Base-by-base conservation (phyloP, 2,113 vertebrate species). In the Tachuris rubrigastra region DNA sequence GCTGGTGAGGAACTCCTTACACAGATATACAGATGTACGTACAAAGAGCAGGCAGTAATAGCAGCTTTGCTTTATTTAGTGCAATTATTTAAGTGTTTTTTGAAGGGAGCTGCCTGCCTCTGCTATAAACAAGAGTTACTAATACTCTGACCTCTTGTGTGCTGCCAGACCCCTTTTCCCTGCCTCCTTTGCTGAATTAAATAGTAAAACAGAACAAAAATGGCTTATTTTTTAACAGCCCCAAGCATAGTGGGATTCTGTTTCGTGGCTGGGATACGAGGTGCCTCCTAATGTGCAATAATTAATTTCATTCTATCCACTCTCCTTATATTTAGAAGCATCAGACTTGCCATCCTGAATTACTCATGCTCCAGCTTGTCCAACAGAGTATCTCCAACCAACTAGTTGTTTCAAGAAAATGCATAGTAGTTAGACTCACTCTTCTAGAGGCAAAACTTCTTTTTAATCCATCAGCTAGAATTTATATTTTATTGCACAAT, bases 341-440 rank as follows among this genome's bases (percentile, higher is more conserved):
- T 74, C 67, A 75, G 85, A 77, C 23, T 71, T 96, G 80, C 92
- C 75, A 94, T 92, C 65, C 83, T 67, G 69, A 93, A 89, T 86
- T 67, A 58, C 52, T 93, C 90, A 86, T 93, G 92, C 85, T 94
- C 44, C 62, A 82, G 80, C 95, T 96, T 93, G 90, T 87, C 92
- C 72, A 78, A 14, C 56, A 87, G 77, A 80, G 3, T 30, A 92
- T 50, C 56, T 95, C 83, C 78, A 72, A 78, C 52, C n/a, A 44
- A n/a, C 47, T 73, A 53, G 2, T 50, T 84, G 68, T 82, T 86
- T 86, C 65, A 71, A 88, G 68, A 90, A 91, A 88, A 93, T 68
- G 31, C 55, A 92, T 55, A 35, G 10, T 49, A 89, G 79, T 83
- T 37, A 84, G 56, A 75, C 25, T 44, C 35, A 39, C 27, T 85